Conservation (phyloP, 2,888 invertebrate species). For the Poecilus cupreus region DNA sequence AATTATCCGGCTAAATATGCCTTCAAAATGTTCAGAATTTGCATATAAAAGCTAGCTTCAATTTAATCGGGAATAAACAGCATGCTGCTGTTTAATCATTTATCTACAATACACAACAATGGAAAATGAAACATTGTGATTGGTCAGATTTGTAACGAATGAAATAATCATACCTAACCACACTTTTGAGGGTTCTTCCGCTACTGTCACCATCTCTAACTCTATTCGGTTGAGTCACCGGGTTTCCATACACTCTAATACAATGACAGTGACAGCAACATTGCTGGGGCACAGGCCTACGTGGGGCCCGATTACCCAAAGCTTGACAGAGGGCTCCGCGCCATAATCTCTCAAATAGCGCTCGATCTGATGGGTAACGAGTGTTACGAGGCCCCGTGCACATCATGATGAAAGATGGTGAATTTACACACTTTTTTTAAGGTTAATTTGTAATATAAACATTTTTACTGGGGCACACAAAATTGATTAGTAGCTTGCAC, state of each 20-base stretch:
- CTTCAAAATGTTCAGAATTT: too few species aligned
- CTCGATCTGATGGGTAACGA: slow-evolving; percentile 72
- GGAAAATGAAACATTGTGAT: too few species aligned
- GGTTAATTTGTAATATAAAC: too few species aligned
- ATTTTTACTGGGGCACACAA: too few species aligned
- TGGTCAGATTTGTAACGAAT: too few species aligned
- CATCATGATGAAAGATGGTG: slow-evolving; percentile 26
- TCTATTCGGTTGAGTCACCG: slow-evolving; percentile 65
- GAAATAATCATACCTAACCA: slow-evolving; percentile 76
- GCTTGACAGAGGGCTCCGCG: slow-evolving; percentile 75
- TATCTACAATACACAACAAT: too few species aligned
- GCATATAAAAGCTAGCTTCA: too few species aligned
- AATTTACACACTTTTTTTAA: neutral
- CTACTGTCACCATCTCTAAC: slow-evolving; percentile 67
- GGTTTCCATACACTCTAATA: slow-evolving; percentile 72
- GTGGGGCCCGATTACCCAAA: slow-evolving; percentile 66
- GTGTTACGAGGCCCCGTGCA: slow-evolving; percentile 25
- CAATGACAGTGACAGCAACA: slow-evolving; percentile 74
- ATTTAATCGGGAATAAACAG: too few species aligned
- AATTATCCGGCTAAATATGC: too few species aligned
- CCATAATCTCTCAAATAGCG: slow-evolving; percentile 84
- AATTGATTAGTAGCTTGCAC: too few species aligned
- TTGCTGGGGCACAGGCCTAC: slow-evolving; percentile 65
- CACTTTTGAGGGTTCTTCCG: slow-evolving; percentile 79
- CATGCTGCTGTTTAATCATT: too few species aligned